Base-by-base conservation (phyloP, 1,140 invertebrate species). In the Sinonovacula constricta region DNA sequence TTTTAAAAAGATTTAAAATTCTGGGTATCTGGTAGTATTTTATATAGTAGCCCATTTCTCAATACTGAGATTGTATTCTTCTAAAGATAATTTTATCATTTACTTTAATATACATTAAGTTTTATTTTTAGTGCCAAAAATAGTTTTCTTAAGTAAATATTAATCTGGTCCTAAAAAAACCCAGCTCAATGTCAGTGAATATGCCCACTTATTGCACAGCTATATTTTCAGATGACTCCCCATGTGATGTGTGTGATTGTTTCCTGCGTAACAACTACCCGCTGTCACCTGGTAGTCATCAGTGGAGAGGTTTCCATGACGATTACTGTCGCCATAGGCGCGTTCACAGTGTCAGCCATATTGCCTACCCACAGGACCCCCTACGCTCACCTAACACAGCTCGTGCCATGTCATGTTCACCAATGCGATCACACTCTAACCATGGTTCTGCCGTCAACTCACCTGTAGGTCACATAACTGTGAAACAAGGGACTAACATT, bases 311-410 rank as follows among this genome's bases (percentile, higher is more conserved):
- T 56, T 81, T 80, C 51, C 68, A 77, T 39, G 82, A 79, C 45
- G 81, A 82, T 12, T 86, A 84, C 62, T 86, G 83, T 76, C 84
- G 86, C 36, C 87, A 89, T 74, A 70, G 84, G 1, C 83, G 88
- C 12, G 86, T 88, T 7, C 88, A 89, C 81, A 89, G 88, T 75
- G 83, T 89, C 31, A 82, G 86, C 49, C 88, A 89, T 57, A 84
- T 89, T 22, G 87, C 87, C n/a, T 81, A 80, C 54, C 72, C 76
- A 1, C 39, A 45, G 18, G 72, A 72, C 45, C 69, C 80, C 15
- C 34, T 75, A 3, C 80, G 74, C 14, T 87, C 86, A 26, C 84
- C 84, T 14, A 75, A 80, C 39, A 36, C 83, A 33, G 81, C 80
- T 18, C 79, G 86, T 22, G 83, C 86, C 34, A 78, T 87, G 53